Base-by-base conservation (phyloP, 2,113 vertebrate genomes). In the Phalacrocorax carbo region DNA sequence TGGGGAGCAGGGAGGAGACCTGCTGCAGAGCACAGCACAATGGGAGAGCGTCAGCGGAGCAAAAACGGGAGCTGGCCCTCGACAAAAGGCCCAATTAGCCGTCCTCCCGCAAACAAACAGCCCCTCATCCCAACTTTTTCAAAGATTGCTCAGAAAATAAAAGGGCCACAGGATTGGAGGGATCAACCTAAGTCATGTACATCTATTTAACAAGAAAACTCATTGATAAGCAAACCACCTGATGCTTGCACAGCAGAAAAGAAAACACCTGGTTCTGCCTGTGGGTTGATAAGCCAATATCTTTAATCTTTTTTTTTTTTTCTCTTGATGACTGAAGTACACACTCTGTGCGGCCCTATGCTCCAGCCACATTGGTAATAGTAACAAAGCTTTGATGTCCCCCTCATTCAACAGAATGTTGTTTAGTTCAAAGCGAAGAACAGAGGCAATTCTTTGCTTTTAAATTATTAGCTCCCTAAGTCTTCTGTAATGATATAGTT, bases 401-500 rank as follows among this genome's bases (percentile, higher is more conserved):
- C 96, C 96, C 97, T 98, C 98, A 98, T 98, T 98, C 98, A 98
- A 98, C 98, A 98, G 98, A 98, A 98, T 98, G 98, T 98, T 98
- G 98, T 98, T 99, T 98, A 98, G 98, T 98, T 99, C 98, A 99
- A 99, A 99, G 98, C 77, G 13, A 97, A 98, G 98, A 98, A 98
- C 98, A 98, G 98, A 98, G 97, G 98, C 98, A 86, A 98, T 97
- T 98, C 98, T 98, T 98, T 98, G 98, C 98, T 98, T 99, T 99
- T 98, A 99, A 99, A 98, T 99, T 98, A 99, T 99, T 98, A 99
- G 98, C 98, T 99, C 97, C 98, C 98, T 98, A 98, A 98, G 98
- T 98, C 98, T 98, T 98, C 98, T 98, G 98, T 98, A 98, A 99
- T 99, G 98, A 98, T 98, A 98, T 96, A 98, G 98, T 98, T 98